phyloP scores from a whole-genome alignment of 2,113 vertebrate species.

The Elanus axillaris region DNA sequence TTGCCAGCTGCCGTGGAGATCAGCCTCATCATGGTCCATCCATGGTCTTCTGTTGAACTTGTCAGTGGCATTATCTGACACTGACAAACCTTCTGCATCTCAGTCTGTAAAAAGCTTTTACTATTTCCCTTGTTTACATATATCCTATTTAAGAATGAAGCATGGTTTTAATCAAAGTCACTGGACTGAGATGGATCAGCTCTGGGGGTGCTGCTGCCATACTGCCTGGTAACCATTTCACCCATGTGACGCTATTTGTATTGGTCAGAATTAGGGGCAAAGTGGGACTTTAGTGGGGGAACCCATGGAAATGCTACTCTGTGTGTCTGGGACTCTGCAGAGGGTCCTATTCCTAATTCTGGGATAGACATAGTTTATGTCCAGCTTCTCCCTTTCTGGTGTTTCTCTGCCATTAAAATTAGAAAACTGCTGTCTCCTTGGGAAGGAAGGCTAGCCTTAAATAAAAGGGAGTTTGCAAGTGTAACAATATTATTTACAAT shows the following conservation, averaged over 20 bases:
- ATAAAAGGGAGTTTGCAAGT: background rate
- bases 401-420: background rate
- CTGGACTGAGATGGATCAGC: background rate
- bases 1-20: background rate
- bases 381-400: background rate
- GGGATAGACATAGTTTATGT: background rate
- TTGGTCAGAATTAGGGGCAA: background rate
- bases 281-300: background rate
- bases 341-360: background rate
- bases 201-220: background rate
- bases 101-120: background rate
- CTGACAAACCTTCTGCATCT: background rate
- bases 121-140: background rate
- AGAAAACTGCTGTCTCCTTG: background rate
- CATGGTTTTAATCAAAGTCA: background rate
- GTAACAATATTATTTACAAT: background rate
- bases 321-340: background rate
- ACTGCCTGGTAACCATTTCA: background rate
- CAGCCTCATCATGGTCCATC: background rate
- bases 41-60: background rate
- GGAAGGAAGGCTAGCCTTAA: background rate
- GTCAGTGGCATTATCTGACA: background rate
- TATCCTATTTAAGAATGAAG: background rate
- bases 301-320: background rate
- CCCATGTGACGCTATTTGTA: background rate